These are phyloP conservation scores for Pelobates cultripes DNA, from an alignment of 2,797 vertebrate species.

Conservation along the genomic window DNA sequence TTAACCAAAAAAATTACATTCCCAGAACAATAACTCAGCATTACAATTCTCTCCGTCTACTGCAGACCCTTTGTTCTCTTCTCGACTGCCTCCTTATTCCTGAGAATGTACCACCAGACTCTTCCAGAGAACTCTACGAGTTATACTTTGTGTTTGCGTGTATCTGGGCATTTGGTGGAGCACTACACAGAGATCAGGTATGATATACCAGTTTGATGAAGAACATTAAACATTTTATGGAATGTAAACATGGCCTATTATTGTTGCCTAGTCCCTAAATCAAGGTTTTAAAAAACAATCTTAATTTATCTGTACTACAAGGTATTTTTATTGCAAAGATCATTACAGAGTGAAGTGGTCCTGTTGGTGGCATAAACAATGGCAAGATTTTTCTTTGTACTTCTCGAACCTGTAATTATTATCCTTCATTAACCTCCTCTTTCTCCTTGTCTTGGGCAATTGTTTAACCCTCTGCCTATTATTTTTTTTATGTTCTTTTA, in stretches of 20 bases:
- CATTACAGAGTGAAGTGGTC: conserved; percentile 31
- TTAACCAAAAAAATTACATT: not conserved
- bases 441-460: conserved; percentile 28
- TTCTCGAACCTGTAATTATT: conserved; percentile 43
- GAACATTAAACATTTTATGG: not conserved
- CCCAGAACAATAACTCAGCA: not conserved
- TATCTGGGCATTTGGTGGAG: conserved; percentile 84
- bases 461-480: conserved; percentile 9
- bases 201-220: not conserved
- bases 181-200: conserved; percentile 80
- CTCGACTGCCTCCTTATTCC: conserved; percentile 81
- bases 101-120: conserved; percentile 79
- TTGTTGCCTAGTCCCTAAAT: conserved; percentile 24
- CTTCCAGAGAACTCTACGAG: conserved; percentile 79
- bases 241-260: not conserved
- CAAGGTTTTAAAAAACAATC: conserved; percentile 1
- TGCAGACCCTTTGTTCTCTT: conserved; percentile 80
- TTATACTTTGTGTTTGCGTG: conserved; percentile 84
- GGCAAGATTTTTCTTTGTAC: conserved; percentile 36
- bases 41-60: conserved; percentile 18
- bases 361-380: conserved; percentile 37
- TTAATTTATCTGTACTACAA: conserved; percentile 16
- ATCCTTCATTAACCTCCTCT: conserved; percentile 40
- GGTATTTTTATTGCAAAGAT: conserved; percentile 1
- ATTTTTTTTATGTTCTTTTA: conserved; percentile 38